These are phyloP conservation scores for Xiphias gladius DNA, from an alignment of 2,113 vertebrate species.

Conservation along the genomic window DNA sequence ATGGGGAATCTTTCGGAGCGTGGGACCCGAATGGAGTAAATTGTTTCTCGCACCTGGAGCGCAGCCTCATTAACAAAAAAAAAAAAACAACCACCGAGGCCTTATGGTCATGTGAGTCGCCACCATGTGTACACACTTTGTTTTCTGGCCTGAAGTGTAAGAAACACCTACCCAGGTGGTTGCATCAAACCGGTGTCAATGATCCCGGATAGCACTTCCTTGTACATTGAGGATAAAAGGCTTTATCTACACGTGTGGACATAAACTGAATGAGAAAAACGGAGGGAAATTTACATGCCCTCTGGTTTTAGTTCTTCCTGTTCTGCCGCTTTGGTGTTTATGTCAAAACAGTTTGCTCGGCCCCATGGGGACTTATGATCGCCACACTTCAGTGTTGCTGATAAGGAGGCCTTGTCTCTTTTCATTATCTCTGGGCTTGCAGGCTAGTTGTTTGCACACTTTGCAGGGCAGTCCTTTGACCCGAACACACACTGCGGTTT, in stretches of 20 bases:
- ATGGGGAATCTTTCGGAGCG: constrained; percentile 29
- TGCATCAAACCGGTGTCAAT: neutral
- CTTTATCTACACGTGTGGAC: neutral
- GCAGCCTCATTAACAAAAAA: neutral
- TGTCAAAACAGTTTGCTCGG: constrained; percentile 5
- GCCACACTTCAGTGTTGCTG: neutral
- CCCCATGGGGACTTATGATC: neutral
- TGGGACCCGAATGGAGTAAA: constrained; percentile 51
- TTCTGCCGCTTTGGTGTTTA: constrained; percentile 17
- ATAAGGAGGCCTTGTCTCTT: constrained; percentile 12
- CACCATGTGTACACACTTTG: neutral
- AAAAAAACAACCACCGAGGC: neutral
- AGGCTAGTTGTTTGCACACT: constrained; percentile 17
- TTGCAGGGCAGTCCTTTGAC: neutral
- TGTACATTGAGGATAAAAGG: neutral
- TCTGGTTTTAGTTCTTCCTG: constrained; percentile 11
- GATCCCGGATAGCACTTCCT: neutral
- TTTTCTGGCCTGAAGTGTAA: constrained; percentile 1
- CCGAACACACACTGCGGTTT: neutral
- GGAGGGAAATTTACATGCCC: neutral
- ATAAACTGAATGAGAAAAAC: neutral
- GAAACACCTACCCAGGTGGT: neutral
- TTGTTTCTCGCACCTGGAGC: constrained; percentile 21
- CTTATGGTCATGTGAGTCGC: constrained; percentile 30
- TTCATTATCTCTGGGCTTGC: neutral